Base-by-base conservation (phyloP, 2,888 invertebrate species). In the Metopia argyrocephala region DNA sequence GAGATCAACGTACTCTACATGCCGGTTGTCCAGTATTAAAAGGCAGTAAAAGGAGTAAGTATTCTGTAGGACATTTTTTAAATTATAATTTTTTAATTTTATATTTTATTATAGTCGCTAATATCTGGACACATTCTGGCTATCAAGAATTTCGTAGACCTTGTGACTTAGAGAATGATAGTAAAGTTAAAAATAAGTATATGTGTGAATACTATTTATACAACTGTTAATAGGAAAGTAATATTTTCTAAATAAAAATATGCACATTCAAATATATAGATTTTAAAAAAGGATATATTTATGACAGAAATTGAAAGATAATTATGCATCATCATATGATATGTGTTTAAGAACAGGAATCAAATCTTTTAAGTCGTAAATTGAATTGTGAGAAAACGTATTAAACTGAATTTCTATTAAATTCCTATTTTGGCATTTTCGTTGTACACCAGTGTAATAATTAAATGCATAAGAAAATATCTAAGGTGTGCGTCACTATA, bases 21-120 rank as follows among this genome's bases (percentile, higher is more conserved):
- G 98, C 97, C 2, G 98, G 98, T 65, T 98, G 98, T 90, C 98
- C 98, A 0, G 98, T 98, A 20, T 92, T 98, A 15, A 94, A 96
- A 15, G 98, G 98, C 45, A 95, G 95, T 50, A 98, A 98, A 92
- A 97, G 98, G 96, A 98, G 97, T 97, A 91, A 89, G 91, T 86
- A 38, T 3, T n/a, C 12, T 38, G 4, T 12, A 38, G 15, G 15
- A 4, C 9, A 4, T 38, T 38, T 38, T 38, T 38, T 9, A 15
- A 4, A 15, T 3, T 1, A 38, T 38, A 38, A 4, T 15, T 38
- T 12, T 3, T 15, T 12, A 38, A 12, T 1, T 12, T 0, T 12
- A 38, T 12, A 38, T 38, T 38, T 3, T 38, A 12, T 38, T 38
- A 21, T 71, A 95, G 95, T 95, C 73, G 94, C 94, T 3, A 97